Evolutionary conservation across 2,797 vertebrate species (phyloP).

Genomic region (Muscicapa striata): DNA sequence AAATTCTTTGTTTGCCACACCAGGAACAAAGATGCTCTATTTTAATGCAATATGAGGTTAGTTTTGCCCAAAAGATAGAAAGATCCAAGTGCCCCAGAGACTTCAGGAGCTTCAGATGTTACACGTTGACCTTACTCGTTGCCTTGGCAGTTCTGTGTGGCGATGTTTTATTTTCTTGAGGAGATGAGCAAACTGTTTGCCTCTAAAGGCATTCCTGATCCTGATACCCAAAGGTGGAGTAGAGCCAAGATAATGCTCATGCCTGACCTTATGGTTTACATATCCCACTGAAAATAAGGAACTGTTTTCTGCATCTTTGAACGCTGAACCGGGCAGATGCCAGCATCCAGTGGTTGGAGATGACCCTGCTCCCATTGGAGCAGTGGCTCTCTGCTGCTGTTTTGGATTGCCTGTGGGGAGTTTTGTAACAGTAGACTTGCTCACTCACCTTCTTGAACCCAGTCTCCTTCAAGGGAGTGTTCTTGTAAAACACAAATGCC

Average conservation of each 20-base stretch:
- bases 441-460: background rate
- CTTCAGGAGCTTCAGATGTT: background rate
- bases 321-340: background rate
- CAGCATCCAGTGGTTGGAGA: fast-evolving
- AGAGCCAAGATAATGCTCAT: background rate
- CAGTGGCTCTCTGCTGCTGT: fast-evolving
- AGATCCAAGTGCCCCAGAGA: background rate
- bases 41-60: background rate
- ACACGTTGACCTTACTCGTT: background rate
- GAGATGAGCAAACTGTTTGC: background rate
- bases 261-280: background rate
- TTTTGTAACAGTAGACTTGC: background rate
- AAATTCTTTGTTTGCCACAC: background rate
- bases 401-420: background rate
- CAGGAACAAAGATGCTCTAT: background rate
- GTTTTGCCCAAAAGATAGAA: background rate
- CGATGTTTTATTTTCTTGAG: background rate
- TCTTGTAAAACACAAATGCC: background rate
- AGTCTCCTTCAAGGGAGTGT: background rate
- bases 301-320: background rate
- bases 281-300: background rate
- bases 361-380: background rate
- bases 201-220: background rate
- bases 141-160: background rate
- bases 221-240: background rate